Evolutionary conservation across 2,888 invertebrate genomes (phyloP).

Genomic region (Parasteatoda lunata): DNA sequence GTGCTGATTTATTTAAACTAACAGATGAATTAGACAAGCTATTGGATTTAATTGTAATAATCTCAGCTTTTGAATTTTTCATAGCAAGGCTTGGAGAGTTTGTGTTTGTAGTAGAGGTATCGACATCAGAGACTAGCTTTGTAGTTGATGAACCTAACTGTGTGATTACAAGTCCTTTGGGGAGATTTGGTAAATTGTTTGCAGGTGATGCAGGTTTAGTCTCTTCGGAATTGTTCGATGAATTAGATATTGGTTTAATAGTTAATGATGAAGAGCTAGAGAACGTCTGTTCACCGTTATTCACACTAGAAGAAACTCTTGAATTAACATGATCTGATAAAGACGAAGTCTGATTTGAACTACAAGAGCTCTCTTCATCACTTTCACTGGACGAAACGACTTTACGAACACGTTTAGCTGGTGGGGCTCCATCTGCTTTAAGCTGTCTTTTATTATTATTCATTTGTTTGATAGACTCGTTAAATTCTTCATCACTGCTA

Average conservation of each 20-base stretch:
- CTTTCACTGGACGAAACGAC: conserved; percentile 34
- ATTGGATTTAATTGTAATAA: neutral
- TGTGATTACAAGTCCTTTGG: conserved; percentile 39
- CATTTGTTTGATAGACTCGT: neutral
- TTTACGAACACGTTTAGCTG: conserved; percentile 14
- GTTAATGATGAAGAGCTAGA: neutral
- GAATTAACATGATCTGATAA: neutral
- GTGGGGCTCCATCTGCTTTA: neutral
- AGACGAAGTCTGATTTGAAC: neutral
- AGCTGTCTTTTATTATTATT: neutral
- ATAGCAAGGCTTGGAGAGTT: neutral
- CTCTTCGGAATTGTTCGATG: neutral
- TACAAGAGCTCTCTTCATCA: conserved; percentile 19
- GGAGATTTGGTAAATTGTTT: conserved; percentile 28
- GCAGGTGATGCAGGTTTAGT: neutral
- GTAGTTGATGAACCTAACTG: conserved; percentile 16
- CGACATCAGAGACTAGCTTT: neutral
- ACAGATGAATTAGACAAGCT: neutral
- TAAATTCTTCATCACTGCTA: conserved; percentile 57
- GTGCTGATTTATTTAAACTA: conserved; percentile 24
- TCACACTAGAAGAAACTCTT: neutral
- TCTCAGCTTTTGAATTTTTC: neutral
- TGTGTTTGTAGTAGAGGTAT: neutral
- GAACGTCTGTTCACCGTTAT: neutral
- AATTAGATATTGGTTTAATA: neutral